Base-by-base conservation (phyloP, 2,888 invertebrate species). In the Petrophora chlorosata region DNA sequence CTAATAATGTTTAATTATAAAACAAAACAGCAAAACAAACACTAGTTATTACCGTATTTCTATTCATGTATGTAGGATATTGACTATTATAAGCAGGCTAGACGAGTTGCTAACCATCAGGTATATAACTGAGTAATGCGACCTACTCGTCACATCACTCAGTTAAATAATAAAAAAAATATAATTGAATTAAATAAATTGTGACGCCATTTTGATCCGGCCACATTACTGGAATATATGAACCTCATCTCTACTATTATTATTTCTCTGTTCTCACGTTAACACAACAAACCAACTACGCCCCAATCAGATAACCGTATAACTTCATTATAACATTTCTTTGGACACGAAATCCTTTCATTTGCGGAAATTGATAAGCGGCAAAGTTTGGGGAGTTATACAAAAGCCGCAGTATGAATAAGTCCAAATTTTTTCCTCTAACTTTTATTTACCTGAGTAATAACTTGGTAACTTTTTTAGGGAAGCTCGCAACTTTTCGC, bases 361-460 rank as follows among this genome's bases (percentile, higher is more conserved):
- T 77, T 79, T 71, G 68, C 67, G 61, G 67, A 73, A 78, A 76
- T 78, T 79, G 76, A 76, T 80, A 82, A 79, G 76, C 73, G 68
- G 61, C 63, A 59, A 72, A 74, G 70, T 76, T 74, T 60, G 60
- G 59, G 67, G 66, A 62, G 49, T 43, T 43, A 26, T 67, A 73
- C 71, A 77, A 75, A n/a, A 66, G 65, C 65, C 73, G 61, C 62
- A 53, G 58, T 62, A 45, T 33, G 65, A 63, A 59, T 48, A 56
- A 67, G 67, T 65, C 38, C 49, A 47, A 69, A 66, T 72, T 74
- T 75, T 74, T 67, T 70, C 68, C 55, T 70, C 25, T n/a, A 76
- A 78, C 74, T 76, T 67, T 25, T 77, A 77, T 79, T 79, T 80
- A 79, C 79, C 76, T 81, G 71, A 73, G 76, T 78, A 75, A 79